Evolutionary conservation across 2,888 invertebrate genomes (phyloP).

Genomic region (Lordiphosa andalusiaca): DNA sequence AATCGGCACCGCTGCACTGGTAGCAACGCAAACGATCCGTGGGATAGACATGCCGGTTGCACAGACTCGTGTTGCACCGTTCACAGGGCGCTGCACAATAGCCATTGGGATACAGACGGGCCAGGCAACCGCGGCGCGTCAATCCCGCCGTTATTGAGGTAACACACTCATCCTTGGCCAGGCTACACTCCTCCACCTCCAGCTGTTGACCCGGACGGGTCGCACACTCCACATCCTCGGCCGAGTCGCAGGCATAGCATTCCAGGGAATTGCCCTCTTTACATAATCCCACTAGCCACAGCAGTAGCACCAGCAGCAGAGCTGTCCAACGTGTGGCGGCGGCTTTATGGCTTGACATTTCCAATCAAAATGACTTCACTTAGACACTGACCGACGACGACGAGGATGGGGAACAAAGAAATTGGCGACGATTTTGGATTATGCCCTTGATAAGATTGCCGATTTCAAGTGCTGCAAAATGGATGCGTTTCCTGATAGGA

Average conservation of each 20-base stretch:
- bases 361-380: slow-evolving; percentile 1
- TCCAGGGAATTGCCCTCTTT: slow-evolving; percentile 43
- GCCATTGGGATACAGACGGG: slow-evolving; percentile 61
- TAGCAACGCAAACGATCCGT: slow-evolving; percentile 67
- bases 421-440: slow-evolving; percentile 1
- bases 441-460: slow-evolving; percentile 7
- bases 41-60: slow-evolving; percentile 72
- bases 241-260: slow-evolving; percentile 73
- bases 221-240: slow-evolving; percentile 66
- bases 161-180: slow-evolving; percentile 59
- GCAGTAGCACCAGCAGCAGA: slow-evolving; percentile 1
- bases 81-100: slow-evolving; percentile 70
- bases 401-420: not conserved
- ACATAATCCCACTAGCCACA: slow-evolving; percentile 6
- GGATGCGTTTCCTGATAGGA: too few species aligned
- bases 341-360: not conserved
- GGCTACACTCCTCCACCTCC: slow-evolving; percentile 68
- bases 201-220: slow-evolving; percentile 74
- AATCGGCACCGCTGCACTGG: slow-evolving; percentile 69
- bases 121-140: slow-evolving; percentile 72
- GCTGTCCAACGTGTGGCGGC: slow-evolving; percentile 1
- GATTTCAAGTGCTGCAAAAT: too few species aligned
- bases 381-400: not conserved
- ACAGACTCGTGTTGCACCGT: slow-evolving; percentile 65
- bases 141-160: slow-evolving; percentile 66